Evolutionary conservation across 1,140 invertebrate genomes (phyloP).

Genomic region (Zaprionus davidi): DNA sequence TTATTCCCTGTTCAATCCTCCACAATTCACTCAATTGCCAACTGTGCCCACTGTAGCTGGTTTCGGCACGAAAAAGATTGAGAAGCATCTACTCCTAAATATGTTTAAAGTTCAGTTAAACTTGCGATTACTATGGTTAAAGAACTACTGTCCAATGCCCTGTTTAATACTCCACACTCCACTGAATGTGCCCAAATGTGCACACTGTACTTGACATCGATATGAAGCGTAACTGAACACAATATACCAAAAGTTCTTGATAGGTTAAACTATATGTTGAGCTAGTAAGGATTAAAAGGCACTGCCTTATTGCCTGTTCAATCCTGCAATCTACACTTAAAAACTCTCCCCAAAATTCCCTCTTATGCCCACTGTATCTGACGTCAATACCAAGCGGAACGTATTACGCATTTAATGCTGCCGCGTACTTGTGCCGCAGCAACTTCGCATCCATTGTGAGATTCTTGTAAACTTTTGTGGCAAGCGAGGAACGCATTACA

Average conservation of each 20-base stretch:
- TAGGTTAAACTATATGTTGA: background rate
- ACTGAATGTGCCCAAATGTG: background rate
- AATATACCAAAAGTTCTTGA: no score
- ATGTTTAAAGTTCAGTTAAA: no score
- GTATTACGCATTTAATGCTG: conserved; percentile 80
- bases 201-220: no score
- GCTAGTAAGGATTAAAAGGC: background rate
- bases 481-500: conserved; percentile 69
- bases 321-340: no score
- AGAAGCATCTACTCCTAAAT: no score
- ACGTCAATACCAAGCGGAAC: conserved; percentile 67
- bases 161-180: background rate
- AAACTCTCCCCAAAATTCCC: background rate
- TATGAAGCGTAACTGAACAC: no score
- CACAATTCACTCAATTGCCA: no score
- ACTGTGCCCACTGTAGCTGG: no score
- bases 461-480: conserved; percentile 76
- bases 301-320: background rate
- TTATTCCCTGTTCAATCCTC: no score
- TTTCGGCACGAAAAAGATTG: no score
- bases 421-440: conserved; percentile 63
- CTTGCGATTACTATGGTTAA: no score
- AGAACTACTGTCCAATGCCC: background rate
- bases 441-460: conserved; percentile 54
- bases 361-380: conserved; percentile 43